Evolutionary conservation across 53 echinoderm and acorn worm species (phyloP), one percentile per base, ranked within the genome.

Genomic region (Zoroaster sp.): DNA sequence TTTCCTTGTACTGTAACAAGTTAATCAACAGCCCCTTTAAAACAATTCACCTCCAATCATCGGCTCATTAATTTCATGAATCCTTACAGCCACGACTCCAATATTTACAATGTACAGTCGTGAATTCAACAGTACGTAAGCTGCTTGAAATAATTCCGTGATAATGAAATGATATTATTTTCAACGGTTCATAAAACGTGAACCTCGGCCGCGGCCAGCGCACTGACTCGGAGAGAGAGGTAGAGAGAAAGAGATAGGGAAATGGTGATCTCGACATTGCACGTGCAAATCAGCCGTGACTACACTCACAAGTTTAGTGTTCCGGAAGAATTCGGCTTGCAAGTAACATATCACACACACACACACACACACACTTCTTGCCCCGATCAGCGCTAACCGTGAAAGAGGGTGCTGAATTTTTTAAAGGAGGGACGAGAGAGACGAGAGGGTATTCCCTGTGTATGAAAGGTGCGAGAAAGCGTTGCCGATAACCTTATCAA

Each of bases 381-480:
- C 28, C 31, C 68, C 20, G 83, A 83, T 67, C 69, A 43, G 83
- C 83, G 69, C 83, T 44, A 38, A 85, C 69, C 85, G 85, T 85
- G 85, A 70, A 85, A 85, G 25, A 82, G 81, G 70, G 85, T 85
- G 85, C 70, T 85, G 85, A 85, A 85, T 85, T 70, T 74, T 85
- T 85, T 85, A 70, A 47, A 35, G 40, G 21, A 38, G 79, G 54
- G 35, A 25, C 35, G 78, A 59, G 38, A 43, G 28, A 31, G 59
- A 28, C 30, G 47, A 38, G 59, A 59, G 81, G 41, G 5, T 39
- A 59, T 59, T 78, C 55, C 78, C 78, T 41, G 34, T 35, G 78
- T 37, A 54, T 3, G 31, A 35, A 36, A 21, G 39, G 59, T 52
- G 59, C 42, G 82, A 37, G 35, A 43, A 14, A 32, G 31, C 15